These are phyloP conservation scores for Stictocephala bisonia DNA, from an alignment of 2,888 invertebrate genomes.

Conservation along the genomic window DNA sequence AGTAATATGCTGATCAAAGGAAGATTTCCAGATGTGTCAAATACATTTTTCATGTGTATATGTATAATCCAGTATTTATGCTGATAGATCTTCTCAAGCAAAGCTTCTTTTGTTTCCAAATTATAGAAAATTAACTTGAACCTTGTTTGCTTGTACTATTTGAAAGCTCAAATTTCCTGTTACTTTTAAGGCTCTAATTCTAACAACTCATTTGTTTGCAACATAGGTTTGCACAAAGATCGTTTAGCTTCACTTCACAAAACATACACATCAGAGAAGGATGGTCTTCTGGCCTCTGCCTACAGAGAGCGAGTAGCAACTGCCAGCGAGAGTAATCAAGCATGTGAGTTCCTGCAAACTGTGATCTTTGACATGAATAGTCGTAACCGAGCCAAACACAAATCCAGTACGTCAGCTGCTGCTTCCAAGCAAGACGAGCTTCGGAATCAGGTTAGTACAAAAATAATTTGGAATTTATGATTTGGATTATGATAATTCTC, in stretches of 20 bases:
- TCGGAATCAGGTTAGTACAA: conserved; percentile 57
- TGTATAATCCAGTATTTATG: too few relatives aligned
- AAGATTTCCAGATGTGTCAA: too few relatives aligned
- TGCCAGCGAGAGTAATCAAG: conserved; percentile 68
- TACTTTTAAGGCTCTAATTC: too few relatives aligned
- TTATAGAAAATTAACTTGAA: too few relatives aligned
- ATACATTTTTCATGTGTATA: too few relatives aligned
- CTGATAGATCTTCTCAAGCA: too few relatives aligned
- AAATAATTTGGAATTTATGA: conserved; percentile 27
- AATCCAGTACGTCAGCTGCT: conserved; percentile 59
- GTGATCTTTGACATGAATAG: conserved; percentile 71
- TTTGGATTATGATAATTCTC: conserved; percentile 29
- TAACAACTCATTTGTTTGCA: too few relatives aligned
- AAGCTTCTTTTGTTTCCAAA: too few relatives aligned
- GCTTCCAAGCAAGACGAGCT: conserved; percentile 61
- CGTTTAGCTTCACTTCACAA: conserved; percentile 70
- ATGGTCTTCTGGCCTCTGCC: conserved; percentile 66
- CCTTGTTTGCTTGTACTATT: too few relatives aligned
- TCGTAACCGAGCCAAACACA: conserved; percentile 57
- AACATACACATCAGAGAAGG: conserved; percentile 70
- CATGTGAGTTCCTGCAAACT: conserved; percentile 69
- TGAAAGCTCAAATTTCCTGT: too few relatives aligned
- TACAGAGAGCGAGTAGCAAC: conserved; percentile 69
- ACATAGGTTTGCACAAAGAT: conserved; percentile 71
- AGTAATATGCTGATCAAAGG: too few relatives aligned